phyloP scores from a whole-genome alignment of 2,797 vertebrate species.

The Coracias cyanogaster region DNA sequence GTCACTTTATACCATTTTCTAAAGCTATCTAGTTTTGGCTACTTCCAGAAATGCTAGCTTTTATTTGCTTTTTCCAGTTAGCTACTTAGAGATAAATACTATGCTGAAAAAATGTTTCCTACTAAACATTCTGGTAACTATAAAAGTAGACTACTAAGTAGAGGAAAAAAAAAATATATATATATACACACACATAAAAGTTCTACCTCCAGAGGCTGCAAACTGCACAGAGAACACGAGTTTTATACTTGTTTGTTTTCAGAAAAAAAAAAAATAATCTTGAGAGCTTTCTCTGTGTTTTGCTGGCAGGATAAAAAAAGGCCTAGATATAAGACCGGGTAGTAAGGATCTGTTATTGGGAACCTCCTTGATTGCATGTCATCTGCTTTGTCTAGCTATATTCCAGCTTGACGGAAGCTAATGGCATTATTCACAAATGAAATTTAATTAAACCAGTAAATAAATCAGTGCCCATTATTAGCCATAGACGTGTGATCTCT shows the following conservation, averaged over 20 bases:
- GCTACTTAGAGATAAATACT: not conserved
- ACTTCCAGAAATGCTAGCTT: not conserved
- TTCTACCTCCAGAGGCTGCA: not conserved
- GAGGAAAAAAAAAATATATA: not conserved
- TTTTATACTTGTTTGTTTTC: not conserved
- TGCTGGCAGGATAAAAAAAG: not conserved
- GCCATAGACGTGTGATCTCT: not conserved
- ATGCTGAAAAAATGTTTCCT: not conserved
- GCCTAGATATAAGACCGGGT: not conserved
- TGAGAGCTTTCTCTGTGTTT: not conserved
- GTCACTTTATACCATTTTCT: not conserved
- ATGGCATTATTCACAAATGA: not conserved
- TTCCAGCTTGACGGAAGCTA: not conserved
- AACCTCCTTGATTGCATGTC: not conserved
- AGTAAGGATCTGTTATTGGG: not conserved
- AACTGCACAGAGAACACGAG: not conserved
- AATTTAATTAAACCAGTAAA: not conserved
- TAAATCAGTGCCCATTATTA: not conserved
- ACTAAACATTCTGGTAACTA: not conserved
- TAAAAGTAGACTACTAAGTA: not conserved
- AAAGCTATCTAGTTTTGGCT: not conserved
- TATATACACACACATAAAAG: no score
- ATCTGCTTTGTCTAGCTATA: not conserved
- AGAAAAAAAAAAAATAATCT: not conserved
- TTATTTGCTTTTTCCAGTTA: not conserved